Conservation (phyloP, 2,797 vertebrate genomes). For the Zalophus californianus region DNA sequence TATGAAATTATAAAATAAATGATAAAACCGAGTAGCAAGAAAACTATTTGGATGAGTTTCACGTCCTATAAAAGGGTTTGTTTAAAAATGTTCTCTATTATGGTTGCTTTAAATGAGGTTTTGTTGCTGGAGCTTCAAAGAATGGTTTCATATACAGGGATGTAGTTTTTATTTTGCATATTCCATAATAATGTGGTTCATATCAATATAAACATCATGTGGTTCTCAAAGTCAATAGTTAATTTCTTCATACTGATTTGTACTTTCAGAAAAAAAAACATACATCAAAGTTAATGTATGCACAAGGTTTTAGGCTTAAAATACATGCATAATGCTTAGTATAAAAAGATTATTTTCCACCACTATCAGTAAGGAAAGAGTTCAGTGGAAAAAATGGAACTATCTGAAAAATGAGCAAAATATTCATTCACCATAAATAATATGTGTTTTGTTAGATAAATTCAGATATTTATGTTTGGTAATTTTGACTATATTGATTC, state of each 20-base stretch:
- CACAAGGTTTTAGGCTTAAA: slow-evolving; percentile 72
- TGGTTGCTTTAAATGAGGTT: not conserved
- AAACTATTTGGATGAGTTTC: slow-evolving; percentile 16
- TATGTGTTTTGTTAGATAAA: not conserved
- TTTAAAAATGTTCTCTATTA: slow-evolving; percentile 43
- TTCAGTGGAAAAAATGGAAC: not conserved
- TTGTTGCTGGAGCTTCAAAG: slow-evolving; percentile 64
- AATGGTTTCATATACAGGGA: not conserved
- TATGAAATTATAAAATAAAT: slow-evolving; percentile 34
- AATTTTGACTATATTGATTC: slow-evolving; percentile 23
- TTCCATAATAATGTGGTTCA: slow-evolving; percentile 52
- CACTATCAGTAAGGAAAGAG: slow-evolving; percentile 41
- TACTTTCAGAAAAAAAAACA: slow-evolving; percentile 67
- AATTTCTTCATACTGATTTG: slow-evolving; percentile 70
- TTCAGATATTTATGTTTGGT: slow-evolving; percentile 8
- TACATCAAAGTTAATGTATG: slow-evolving; percentile 74
- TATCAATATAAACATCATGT: slow-evolving; percentile 68
- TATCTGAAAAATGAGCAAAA: slow-evolving; percentile 41
- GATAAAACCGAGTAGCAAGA: slow-evolving; percentile 37
- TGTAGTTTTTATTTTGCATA: slow-evolving; percentile 56
- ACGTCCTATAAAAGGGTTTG: slow-evolving; percentile 16
- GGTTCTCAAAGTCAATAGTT: slow-evolving; percentile 74
- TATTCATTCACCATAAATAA: not conserved
- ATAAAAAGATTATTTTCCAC: not conserved
- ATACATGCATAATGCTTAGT: slow-evolving; percentile 71